Percentiles rank a stretch among this genome's conserved stretches.
Conservation (phyloP, 2,113 vertebrate genomes). For the Zingel zingel region DNA sequence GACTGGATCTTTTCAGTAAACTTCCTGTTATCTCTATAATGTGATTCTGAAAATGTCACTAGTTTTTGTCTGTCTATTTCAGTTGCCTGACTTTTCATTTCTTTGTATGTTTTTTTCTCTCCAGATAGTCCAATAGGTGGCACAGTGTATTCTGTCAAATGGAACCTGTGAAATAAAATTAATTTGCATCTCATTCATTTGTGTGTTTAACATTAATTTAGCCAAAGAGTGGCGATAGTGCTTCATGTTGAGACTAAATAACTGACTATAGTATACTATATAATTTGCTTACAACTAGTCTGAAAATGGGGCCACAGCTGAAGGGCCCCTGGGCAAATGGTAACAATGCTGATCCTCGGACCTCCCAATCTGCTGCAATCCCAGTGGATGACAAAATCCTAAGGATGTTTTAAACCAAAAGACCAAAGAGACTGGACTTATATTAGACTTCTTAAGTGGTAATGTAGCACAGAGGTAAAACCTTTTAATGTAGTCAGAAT, state of each 20-base stretch:
- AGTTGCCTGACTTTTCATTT: neutral
- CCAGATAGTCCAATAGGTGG: constrained; percentile 14
- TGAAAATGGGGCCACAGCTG: neutral
- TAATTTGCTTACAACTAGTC: neutral
- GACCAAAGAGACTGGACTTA: constrained; percentile 9
- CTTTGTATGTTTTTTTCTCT: neutral
- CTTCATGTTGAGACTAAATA: constrained; percentile 10
- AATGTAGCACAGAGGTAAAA: constrained; percentile 10
- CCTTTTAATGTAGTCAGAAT: neutral
- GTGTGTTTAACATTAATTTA: neutral
- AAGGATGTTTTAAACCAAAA: constrained; percentile 3
- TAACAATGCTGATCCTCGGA: constrained; percentile 30
- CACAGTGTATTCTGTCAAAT: neutral
- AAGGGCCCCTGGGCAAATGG: neutral
- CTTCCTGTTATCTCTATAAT: neutral
- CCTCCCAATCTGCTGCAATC: constrained; percentile 11
- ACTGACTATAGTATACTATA: neutral
- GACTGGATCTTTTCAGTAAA: constrained; percentile 80
- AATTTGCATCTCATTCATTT: neutral
- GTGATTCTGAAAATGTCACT: neutral
- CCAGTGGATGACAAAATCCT: constrained; percentile 34
- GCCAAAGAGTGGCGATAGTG: constrained; percentile 44
- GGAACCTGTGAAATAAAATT: constrained; percentile 44
- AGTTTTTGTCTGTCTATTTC: neutral
- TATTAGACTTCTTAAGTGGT: neutral